These are phyloP conservation scores for Percopsis omiscomaycus DNA, from an alignment of 2,797 vertebrate species.

Conservation along the genomic window DNA sequence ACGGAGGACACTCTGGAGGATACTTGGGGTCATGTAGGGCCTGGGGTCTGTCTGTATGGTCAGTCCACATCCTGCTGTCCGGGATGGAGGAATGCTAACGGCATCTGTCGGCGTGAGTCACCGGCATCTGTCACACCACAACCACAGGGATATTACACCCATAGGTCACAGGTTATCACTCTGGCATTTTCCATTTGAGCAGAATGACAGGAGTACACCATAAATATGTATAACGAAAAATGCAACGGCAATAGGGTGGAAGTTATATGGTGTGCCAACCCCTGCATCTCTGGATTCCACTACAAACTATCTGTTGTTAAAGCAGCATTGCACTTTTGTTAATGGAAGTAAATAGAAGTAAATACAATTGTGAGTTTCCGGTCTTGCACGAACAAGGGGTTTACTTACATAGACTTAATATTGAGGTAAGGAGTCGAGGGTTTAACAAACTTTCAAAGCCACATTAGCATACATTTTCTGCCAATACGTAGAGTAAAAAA, in stretches of 20 bases:
- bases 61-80: constrained; percentile 63
- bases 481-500: no score
- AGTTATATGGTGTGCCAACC: neutral
- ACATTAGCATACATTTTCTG: no score
- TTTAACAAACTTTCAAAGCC: no score
- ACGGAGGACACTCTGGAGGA: constrained; percentile 25
- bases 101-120: constrained; percentile 70
- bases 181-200: constrained; percentile 8
- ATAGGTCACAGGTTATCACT: constrained; percentile 36
- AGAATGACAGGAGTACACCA: constrained; percentile 4
- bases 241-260: no score
- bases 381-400: no score
- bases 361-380: no score
- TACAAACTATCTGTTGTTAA: no score
- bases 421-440: no score
- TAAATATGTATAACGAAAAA: no score
- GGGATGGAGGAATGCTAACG: constrained; percentile 70
- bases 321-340: no score
- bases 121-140: constrained; percentile 20
- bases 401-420: no score
- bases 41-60: constrained; percentile 59
- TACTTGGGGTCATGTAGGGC: constrained; percentile 19
- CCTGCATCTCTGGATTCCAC: neutral
- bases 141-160: constrained; percentile 20
- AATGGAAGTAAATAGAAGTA: no score